phyloP scores from a whole-genome alignment of 2,797 vertebrate genomes.

The Poeciliopsis gracilis region DNA sequence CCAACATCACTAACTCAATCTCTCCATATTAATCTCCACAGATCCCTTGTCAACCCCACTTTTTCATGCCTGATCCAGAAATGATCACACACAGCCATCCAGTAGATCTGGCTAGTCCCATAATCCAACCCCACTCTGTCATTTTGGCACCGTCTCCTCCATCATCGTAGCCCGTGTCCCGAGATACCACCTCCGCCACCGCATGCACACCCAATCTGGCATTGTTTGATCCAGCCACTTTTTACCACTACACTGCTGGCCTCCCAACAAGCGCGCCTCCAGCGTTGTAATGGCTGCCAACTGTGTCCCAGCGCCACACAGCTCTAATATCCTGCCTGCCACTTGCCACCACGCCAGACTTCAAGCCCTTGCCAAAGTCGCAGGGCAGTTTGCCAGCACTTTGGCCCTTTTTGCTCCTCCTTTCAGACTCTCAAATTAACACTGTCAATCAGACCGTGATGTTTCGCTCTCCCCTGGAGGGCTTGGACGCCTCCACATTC shows the following conservation, averaged over 20 bases:
- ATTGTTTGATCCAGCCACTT: conserved; percentile 75
- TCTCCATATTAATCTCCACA: conserved; percentile 73
- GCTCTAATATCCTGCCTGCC: conserved; percentile 79
- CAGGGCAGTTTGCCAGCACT: conserved; percentile 67
- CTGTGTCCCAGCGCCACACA: conserved; percentile 69
- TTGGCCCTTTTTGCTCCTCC: conserved; percentile 48
- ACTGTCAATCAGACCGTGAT: conserved; percentile 80
- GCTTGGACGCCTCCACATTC: conserved; percentile 76
- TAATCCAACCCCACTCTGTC: conserved; percentile 77
- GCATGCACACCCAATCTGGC: conserved; percentile 74
- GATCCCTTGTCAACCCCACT: conserved; percentile 73
- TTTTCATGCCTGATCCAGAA: conserved; percentile 72
- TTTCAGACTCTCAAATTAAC: conserved; percentile 79
- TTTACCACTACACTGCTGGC: conserved; percentile 73
- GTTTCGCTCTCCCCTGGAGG: conserved; percentile 67
- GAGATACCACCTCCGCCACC: conserved; percentile 67
- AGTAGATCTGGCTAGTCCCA: conserved; percentile 64
- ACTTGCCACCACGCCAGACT: conserved; percentile 78
- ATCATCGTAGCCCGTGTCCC: conserved; percentile 76
- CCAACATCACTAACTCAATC: conserved; percentile 73
- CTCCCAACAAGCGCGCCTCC: conserved; percentile 63
- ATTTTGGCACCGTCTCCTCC: conserved; percentile 72
- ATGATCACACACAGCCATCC: conserved; percentile 70
- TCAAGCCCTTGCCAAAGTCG: conserved; percentile 74
- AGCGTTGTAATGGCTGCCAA: conserved; percentile 70